Evolutionary conservation across 2,797 vertebrate species (phyloP), one percentile per base, ranked within the genome.

Genomic region (Malacoctenus gilli): DNA sequence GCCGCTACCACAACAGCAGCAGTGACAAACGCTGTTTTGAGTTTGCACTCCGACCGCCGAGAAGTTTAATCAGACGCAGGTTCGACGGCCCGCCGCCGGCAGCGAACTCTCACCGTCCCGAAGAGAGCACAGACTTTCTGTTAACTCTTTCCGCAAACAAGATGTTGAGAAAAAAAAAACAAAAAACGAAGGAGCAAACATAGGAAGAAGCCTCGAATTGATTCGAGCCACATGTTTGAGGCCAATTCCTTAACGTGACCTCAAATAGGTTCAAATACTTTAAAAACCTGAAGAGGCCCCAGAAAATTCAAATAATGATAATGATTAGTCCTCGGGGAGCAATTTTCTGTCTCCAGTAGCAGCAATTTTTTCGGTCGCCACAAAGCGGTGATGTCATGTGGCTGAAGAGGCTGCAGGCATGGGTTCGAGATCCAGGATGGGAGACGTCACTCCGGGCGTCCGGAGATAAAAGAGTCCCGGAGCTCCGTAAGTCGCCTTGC

Each of bases 1-100:
- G 14, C 42, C 53, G 60, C 38, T 51, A 58, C 78, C 80, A 72
- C 80, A 79, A 79, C 75, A 85, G 58, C 82, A 57, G 77, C 54
- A 8, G 5, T 48, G 68, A 46, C 47, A 68, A 58, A 82, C 36
- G 42, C 37, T 42, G 46, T 43, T 66, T 58, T 70, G 51, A 74
- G n/a, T n/a, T 72, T 70, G 63, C 50, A 48, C 36, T 32, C 3
- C 14, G 13, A 44, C 64, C 37, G 3, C 48, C 61, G 25, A 40
- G 22, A 15, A 5, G 50, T 62, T 32, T 8, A 37, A 16, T 6
- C 34, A 65, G 58, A 62, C 13, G 53, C 19, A 41, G 46, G 44
- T 37, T 49, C 15, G 28, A 43, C 39, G 41, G 15, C 40, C 18
- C 46, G 34, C 39, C 9, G 36, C 35, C 20, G 40, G 25, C 34